Evolutionary conservation across 2,797 vertebrate genomes (phyloP).

Genomic region (Anabas testudineus): DNA sequence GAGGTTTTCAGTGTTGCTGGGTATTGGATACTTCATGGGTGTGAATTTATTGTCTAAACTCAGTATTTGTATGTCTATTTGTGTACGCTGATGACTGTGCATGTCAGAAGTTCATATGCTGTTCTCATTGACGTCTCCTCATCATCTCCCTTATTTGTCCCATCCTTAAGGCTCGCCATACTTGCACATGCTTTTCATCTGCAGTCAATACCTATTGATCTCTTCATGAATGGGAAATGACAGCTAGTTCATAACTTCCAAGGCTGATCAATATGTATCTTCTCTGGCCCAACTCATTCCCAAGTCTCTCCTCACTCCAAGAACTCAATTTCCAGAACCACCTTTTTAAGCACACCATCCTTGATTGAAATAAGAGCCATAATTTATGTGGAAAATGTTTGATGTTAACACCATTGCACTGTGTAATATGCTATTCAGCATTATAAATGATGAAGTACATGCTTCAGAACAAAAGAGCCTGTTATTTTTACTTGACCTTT

Average conservation of each 20-base stretch:
- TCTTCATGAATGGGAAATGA: constrained; percentile 84
- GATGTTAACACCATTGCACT: constrained; percentile 12
- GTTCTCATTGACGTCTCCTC: constrained; percentile 54
- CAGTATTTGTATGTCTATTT: constrained; percentile 59
- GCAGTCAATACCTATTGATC: constrained; percentile 85
- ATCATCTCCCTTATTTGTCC: constrained; percentile 48
- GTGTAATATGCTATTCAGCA: constrained; percentile 26
- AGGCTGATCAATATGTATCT: constrained; percentile 83
- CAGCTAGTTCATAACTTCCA: constrained; percentile 85
- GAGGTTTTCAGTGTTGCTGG: constrained; percentile 17
- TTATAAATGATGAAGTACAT: constrained; percentile 34
- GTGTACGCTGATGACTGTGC: constrained; percentile 58
- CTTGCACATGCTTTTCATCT: constrained; percentile 80
- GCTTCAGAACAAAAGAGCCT: constrained; percentile 23
- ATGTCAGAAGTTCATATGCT: constrained; percentile 65
- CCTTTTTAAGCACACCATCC: constrained; percentile 24
- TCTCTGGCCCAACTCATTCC: constrained; percentile 66
- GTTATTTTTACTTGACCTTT: constrained; percentile 53
- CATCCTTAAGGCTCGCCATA: constrained; percentile 69
- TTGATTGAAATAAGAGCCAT: constrained; percentile 23
- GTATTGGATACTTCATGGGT: constrained; percentile 33
- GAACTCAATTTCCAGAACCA: constrained; percentile 34
- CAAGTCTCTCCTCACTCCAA: constrained; percentile 44
- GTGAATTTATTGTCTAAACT: constrained; percentile 70
- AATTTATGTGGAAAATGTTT: constrained; percentile 25